Evolutionary conservation across 2,113 vertebrate species (phyloP).

Genomic region (Taxidea taxus): DNA sequence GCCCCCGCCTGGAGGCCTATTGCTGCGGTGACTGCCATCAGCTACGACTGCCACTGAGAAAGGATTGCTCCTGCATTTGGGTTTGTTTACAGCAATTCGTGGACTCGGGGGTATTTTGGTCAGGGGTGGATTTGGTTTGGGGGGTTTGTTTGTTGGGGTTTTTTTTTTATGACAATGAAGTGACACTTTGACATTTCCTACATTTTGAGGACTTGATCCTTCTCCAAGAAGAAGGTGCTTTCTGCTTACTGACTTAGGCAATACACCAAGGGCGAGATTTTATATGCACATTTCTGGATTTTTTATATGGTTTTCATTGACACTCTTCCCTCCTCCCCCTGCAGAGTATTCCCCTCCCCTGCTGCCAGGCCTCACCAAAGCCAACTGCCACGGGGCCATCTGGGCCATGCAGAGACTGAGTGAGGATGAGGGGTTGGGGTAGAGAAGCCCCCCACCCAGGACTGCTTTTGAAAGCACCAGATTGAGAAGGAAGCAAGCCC

Average conservation of each 20-base stretch:
- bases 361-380: constrained; percentile 71
- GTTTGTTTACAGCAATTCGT: constrained; percentile 82
- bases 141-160: constrained; percentile 47
- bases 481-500: not conserved
- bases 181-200: constrained; percentile 81
- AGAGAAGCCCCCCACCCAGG: not conserved
- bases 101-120: constrained; percentile 70
- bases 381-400: constrained; percentile 51
- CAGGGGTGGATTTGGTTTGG: constrained; percentile 65
- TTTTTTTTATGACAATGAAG: constrained; percentile 78
- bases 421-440: not conserved
- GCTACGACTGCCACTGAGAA: constrained; percentile 77
- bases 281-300: constrained; percentile 81
- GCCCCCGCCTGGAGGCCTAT: constrained; percentile 64
- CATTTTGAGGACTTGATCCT: constrained; percentile 78
- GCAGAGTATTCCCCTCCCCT: not conserved
- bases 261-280: constrained; percentile 79
- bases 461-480: constrained; percentile 14
- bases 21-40: constrained; percentile 59
- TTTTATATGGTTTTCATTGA: constrained; percentile 79
- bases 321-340: constrained; percentile 19
- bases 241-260: constrained; percentile 78
- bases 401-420: constrained; percentile 54
- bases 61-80: constrained; percentile 76
- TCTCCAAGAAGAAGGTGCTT: constrained; percentile 81